Base-by-base conservation (phyloP, 2,888 invertebrate genomes). In the Conchocele bisecta region DNA sequence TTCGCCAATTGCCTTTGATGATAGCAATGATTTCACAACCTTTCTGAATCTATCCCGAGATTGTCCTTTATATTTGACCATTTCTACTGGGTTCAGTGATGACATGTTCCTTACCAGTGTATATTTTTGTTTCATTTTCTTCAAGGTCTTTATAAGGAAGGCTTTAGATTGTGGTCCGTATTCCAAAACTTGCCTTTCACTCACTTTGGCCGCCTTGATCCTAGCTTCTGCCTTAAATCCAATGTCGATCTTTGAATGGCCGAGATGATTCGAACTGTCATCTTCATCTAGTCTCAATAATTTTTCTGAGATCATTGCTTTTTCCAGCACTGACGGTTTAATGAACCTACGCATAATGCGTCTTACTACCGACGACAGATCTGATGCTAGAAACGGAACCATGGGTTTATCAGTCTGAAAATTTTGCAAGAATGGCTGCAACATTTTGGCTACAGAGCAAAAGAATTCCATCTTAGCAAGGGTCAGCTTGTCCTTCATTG, bases 181-280 rank as follows among this genome's bases (percentile, higher is more conserved):
- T 9, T 69, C 69, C 65, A 75, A 51, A 20, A 20, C 24, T 20
- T 54, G 41, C 26, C 63, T 65, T 1, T 75, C 70, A 61, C 51
- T 58, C 5, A 54, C 39, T 33, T 66, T 63, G 29, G 48, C 53
- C 29, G 53, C 46, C 35, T 71, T 71, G 29, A 71, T n/a, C 22
- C 48, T 44, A 44, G 31, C 31, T 24, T 66, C 69, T 54, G 56
- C 26, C 5, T 29, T 29, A 61, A 69, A 63, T 11, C 71, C 65
- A 42, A 67, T 53, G 29, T 68, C 68, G 15, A 73, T 44, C 20
- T 72, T 72, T n/a, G 33, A 37, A 29, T 67, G 41, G 26, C 26
- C 41, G 11, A 69, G 22, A 20, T 50, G 46, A 31, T 56, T 67
- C 26, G 48, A n/a, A 13, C 28, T 35, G 13, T 56, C 56, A 2